These are phyloP conservation scores for Nyctibius grandis DNA, from an alignment of 2,797 vertebrate genomes.

Conservation along the genomic window DNA sequence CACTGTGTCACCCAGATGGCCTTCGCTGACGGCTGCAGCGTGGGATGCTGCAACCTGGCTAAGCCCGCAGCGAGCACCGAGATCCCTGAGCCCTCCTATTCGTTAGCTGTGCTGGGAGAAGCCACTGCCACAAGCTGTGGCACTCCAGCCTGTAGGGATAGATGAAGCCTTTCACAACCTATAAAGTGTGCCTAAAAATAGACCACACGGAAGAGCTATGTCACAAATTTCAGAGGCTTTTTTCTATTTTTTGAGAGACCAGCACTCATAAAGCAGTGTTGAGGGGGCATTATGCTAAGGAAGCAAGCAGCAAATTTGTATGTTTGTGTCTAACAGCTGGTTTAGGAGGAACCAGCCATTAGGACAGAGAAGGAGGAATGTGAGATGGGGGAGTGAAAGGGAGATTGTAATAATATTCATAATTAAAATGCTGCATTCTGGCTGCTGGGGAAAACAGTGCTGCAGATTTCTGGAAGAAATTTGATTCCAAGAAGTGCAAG, in stretches of 20 bases:
- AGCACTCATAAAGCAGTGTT: background rate
- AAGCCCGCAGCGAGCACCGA: fast-evolving
- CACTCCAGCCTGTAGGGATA: fast-evolving
- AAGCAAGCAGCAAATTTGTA: slow-evolving; percentile 38
- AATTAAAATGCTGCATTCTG: slow-evolving; percentile 61
- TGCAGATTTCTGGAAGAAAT: slow-evolving; percentile 67
- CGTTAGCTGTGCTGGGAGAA: background rate
- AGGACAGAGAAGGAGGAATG: slow-evolving; percentile 13
- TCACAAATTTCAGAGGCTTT: background rate
- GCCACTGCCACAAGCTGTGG: background rate
- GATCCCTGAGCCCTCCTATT: fast-evolving
- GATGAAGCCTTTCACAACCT: background rate
- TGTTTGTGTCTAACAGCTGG: slow-evolving; percentile 33
- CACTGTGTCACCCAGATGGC: fast-evolving
- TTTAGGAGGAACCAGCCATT: background rate
- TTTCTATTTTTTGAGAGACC: background rate
- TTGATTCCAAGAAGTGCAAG: slow-evolving; percentile 70
- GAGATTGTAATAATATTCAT: slow-evolving; percentile 54
- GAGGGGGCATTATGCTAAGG: background rate
- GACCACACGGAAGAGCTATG: background rate
- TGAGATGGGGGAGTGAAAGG: slow-evolving; percentile 7
- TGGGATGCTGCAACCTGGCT: background rate
- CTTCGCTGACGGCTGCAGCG: background rate
- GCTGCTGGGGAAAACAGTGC: slow-evolving; percentile 20
- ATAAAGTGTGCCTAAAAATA: background rate